Evolutionary conservation across 2,888 invertebrate species (phyloP), one percentile per base, ranked within the genome.

Genomic region (Osmoderma eremita): DNA sequence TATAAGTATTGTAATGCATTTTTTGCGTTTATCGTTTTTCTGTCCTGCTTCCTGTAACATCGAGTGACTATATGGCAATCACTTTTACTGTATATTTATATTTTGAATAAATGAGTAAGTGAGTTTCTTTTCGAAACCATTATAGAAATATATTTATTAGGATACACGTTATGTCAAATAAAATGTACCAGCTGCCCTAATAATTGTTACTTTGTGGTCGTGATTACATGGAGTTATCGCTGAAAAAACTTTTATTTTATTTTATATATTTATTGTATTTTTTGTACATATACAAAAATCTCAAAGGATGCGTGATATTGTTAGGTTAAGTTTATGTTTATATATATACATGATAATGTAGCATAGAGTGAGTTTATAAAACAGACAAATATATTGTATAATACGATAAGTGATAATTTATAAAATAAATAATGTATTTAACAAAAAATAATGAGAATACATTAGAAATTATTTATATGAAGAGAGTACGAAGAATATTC

Each of bases 381-480:
- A 30, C 15, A 61, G 22, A 42, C 22, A 56, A 45, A 61, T 61
- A 61, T 61, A 61, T 61, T 61, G 45, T 45, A 61, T 38, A 22
- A 54, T 42, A 63, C 36, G 70, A 71, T 75, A 75, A 75, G 75
- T 77, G 76, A 77, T 78, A 78, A 76, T 75, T 78, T 75, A 74
- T 75, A 71, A 71, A 71, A 72, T 72, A 73, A 65, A 73, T 69
- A 72, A 72, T 73, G 74, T 76, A 73, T 72, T 75, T 69, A 65
- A 69, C 15, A 36, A 63, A 39, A 61, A 66, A 63, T 45, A 65
- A 75, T 74, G 73, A 75, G 75, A 73, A 75, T 75, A 77, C 76
- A 77, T 76, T 74, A 76, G 77, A 77, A 76, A 77, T 77, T 79
- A 79, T 80, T 79, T 80, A 80, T 74, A 76, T 72, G 75, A 70